Evolutionary conservation across 2,888 invertebrate genomes (phyloP).

Genomic region (Coelinius sp.): DNA sequence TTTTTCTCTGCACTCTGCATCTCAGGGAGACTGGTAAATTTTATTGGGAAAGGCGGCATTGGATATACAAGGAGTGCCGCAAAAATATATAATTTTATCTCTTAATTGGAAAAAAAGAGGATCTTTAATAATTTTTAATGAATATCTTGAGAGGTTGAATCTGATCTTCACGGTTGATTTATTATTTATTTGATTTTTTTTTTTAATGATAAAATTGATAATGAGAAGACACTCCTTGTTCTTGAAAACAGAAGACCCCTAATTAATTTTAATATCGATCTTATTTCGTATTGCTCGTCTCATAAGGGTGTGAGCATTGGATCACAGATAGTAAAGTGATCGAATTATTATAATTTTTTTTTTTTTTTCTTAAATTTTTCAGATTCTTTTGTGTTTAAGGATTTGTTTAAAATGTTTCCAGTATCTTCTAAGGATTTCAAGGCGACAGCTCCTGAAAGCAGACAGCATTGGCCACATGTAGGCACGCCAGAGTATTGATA

Average conservation of each 20-base stretch:
- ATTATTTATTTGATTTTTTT: constrained; percentile 6
- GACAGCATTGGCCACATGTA: constrained; percentile 64
- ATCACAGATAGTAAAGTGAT: constrained; percentile 71
- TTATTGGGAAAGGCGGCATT: constrained; percentile 45
- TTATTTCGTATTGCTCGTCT: constrained; percentile 68
- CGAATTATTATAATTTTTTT: no score
- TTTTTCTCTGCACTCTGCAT: constrained; percentile 40
- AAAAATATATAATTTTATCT: constrained; percentile 26
- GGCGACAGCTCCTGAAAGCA: constrained; percentile 71
- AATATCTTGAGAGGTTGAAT: not conserved
- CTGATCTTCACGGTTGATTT: not conserved
- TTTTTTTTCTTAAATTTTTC: no score
- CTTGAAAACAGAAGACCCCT: constrained; percentile 45
- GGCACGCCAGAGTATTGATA: constrained; percentile 51
- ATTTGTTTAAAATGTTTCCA: constrained; percentile 53
- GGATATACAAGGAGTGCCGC: constrained; percentile 42
- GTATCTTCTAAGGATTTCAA: constrained; percentile 69
- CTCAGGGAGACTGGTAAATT: not conserved
- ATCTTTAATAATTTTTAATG: not conserved
- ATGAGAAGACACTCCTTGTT: constrained; percentile 24
- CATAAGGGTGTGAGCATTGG: constrained; percentile 60
- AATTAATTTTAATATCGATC: constrained; percentile 65
- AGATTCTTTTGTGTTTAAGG: constrained; percentile 45
- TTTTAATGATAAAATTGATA: not conserved
- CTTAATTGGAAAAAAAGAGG: not conserved